These are phyloP conservation scores for Andrena marginata DNA, from an alignment of 2,888 invertebrate species.

Conservation along the genomic window DNA sequence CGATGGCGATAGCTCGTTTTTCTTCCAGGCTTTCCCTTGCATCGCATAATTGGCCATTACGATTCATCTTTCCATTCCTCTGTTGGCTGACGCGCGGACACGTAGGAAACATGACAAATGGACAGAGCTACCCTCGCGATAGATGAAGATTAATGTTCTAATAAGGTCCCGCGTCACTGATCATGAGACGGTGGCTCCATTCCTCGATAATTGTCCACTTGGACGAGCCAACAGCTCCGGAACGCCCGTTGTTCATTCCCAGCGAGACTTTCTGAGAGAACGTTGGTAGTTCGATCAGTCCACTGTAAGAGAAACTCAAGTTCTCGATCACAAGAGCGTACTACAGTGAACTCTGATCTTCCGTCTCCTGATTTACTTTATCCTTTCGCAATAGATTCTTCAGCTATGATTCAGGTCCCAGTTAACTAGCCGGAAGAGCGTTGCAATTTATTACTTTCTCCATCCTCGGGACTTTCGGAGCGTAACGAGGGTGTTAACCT, in stretches of 20 bases:
- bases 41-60: slow-evolving; percentile 37
- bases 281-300: neutral
- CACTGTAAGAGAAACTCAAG: neutral
- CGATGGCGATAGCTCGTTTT: neutral
- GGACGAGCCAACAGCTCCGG: neutral
- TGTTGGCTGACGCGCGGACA: slow-evolving; percentile 9
- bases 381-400: too few relatives aligned
- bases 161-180: slow-evolving; percentile 29
- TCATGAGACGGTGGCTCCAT: slow-evolving; percentile 5
- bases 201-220: slow-evolving; percentile 15
- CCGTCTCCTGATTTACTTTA: too few relatives aligned
- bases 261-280: neutral
- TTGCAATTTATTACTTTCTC: slow-evolving; percentile 14
- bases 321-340: neutral
- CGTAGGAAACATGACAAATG: slow-evolving; percentile 41
- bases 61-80: slow-evolving; percentile 33
- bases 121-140: slow-evolving; percentile 5
- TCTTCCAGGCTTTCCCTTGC: neutral
- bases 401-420: neutral
- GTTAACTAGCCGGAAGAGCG: slow-evolving; percentile 2
- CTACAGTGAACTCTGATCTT: neutral
- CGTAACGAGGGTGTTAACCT: slow-evolving; percentile 44
- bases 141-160: slow-evolving; percentile 44
- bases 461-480: neutral
- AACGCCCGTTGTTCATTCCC: neutral